Evolutionary conservation across 2,888 invertebrate species (phyloP), one percentile per base, ranked within the genome.

Genomic region (Nasonia oneida): DNA sequence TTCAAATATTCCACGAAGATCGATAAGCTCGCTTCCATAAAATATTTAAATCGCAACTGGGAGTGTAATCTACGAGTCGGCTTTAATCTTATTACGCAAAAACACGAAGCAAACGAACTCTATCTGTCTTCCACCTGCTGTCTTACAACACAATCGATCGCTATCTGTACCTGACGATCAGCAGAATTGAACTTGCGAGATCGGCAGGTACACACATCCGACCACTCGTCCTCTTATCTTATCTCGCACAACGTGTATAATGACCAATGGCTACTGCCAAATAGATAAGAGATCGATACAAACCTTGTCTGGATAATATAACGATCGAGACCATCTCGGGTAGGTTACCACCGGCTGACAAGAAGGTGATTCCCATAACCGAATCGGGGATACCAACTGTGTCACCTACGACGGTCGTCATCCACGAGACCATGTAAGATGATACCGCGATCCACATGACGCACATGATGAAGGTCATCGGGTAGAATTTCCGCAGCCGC

Each of bases 351-450:
- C 98, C 98, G 29, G 97, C 97, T 0, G 98, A 98, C 87, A 98
- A 94, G 90, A 98, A 97, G 0, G 98, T 98, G 90, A 98, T 96
- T 2, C 98, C 98, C 96, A 98, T 97, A 0, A 98, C 96, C 14
- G 97, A 96, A 89, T 98, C 98, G 0, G 98, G 97, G 77, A 98
- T 97, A 5, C 95, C 94, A 70, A 98, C 95, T 0, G 97, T 96
- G 87, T 96, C 95, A 47, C 98, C 98, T 88, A 98, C 96, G 4
- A 97, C 95, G 50, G 97, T 96, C 92, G 98, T 96, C 96, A 98
- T 97, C 98, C 99, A 99, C 0, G 98, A 97, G 42, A 98, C 97
- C 81, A 98, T 90, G 91, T 98, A 99, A 0, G 98, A 97, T 88
- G 97, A 96, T 1, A 94, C 93, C 2, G 97, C 98, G 87, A 99